Percentiles rank a stretch among this genome's conserved stretches.
phyloP scores from a whole-genome alignment of 2,797 vertebrate species.

The Tangara arthus region DNA sequence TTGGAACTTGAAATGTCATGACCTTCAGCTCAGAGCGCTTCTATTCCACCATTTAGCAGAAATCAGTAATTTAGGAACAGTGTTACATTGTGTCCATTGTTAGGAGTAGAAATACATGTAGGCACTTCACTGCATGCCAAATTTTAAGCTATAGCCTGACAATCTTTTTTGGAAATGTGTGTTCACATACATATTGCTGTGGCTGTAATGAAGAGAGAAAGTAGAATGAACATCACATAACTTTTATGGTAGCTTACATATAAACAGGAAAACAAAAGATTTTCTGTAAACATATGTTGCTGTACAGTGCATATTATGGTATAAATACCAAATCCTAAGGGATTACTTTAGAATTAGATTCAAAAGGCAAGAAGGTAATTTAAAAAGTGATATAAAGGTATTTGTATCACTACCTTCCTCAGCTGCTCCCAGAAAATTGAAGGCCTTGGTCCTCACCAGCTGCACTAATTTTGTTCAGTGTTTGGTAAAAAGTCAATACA shows the following conservation, averaged over 20 bases:
- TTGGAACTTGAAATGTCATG: neutral
- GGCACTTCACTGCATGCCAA: neutral
- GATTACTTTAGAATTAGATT: neutral
- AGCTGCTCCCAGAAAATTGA: neutral
- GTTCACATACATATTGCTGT: neutral
- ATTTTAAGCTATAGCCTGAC: neutral
- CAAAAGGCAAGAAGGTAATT: neutral
- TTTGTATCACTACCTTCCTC: neutral
- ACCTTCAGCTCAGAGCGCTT: neutral
- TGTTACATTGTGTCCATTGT: neutral
- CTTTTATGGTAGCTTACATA: neutral
- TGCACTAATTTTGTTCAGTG: neutral
- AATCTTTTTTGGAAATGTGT: neutral
- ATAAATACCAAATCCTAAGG: neutral
- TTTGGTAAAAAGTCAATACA: neutral
- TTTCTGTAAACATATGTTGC: neutral
- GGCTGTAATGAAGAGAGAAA: neutral
- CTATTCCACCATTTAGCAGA: neutral
- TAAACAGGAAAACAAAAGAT: neutral
- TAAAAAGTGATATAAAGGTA: neutral
- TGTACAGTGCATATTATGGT: neutral
- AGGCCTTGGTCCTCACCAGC: neutral
- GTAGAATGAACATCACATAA: neutral
- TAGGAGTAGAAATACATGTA: neutral
- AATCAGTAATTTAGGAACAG: neutral